Percentiles rank a stretch among this genome's conserved stretches.
These are phyloP conservation scores for Vespertilio murinus DNA, from an alignment of 2,797 vertebrate species.

Conservation along the genomic window DNA sequence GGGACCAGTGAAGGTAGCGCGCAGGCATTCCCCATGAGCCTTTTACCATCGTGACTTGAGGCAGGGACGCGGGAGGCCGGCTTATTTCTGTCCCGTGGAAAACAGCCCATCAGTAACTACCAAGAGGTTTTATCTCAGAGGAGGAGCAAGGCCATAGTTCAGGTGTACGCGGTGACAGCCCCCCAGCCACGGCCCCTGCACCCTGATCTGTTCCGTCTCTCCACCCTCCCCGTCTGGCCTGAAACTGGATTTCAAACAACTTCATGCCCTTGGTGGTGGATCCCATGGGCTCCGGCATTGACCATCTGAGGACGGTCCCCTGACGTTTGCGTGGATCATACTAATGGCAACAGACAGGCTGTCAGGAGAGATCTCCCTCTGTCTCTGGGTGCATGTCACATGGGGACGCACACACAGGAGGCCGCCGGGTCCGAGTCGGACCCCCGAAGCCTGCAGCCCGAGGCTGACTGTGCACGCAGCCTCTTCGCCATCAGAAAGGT, in stretches of 20 bases:
- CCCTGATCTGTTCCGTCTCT: neutral
- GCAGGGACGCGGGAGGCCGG: neutral
- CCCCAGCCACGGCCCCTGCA: neutral
- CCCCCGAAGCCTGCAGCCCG: constrained; percentile 41
- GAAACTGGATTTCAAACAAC: neutral
- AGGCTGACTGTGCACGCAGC: constrained; percentile 48
- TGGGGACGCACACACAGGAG: neutral
- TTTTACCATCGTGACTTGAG: neutral
- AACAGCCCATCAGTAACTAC: neutral
- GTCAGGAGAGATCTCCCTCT: constrained; percentile 59
- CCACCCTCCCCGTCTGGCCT: neutral
- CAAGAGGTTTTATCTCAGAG: neutral
- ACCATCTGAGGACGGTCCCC: neutral
- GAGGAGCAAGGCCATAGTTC: neutral
- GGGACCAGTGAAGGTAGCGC: neutral
- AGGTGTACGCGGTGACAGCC: neutral
- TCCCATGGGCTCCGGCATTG: neutral
- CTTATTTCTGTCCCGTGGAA: neutral
- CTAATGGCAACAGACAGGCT: constrained; percentile 63
- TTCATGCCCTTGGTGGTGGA: neutral
- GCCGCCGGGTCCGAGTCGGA: constrained; percentile 48
- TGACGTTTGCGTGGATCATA: neutral
- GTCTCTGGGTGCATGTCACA: neutral
- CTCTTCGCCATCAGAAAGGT: constrained; percentile 52
- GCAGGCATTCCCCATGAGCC: neutral